Percentiles rank a stretch among this genome's conserved stretches.
phyloP scores from a whole-genome alignment of 1,140 invertebrate genomes.

The Tetragnatha versicolor region DNA sequence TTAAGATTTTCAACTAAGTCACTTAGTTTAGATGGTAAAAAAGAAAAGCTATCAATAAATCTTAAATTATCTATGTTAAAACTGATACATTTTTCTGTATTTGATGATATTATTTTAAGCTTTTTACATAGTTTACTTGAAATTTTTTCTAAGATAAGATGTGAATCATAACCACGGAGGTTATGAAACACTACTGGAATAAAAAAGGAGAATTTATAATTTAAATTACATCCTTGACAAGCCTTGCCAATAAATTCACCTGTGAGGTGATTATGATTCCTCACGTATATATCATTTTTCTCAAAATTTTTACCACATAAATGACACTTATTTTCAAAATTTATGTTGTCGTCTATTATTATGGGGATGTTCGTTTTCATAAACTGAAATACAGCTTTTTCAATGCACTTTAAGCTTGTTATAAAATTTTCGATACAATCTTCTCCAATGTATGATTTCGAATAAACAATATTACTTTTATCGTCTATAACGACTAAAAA shows the following conservation, averaged over 20 bases:
- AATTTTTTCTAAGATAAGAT: slow-evolving; percentile 23
- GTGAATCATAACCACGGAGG: neutral
- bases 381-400: neutral
- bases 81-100: slow-evolving; percentile 3
- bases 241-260: neutral
- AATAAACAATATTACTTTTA: neutral
- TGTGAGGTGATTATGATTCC: neutral
- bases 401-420: neutral
- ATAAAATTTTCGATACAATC: neutral
- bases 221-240: slow-evolving; percentile 13
- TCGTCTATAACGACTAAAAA: neutral
- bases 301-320: neutral
- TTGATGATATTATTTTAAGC: slow-evolving; percentile 4
- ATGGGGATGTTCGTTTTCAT: neutral
- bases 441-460: neutral
- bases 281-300: neutral
- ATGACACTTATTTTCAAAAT: neutral
- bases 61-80: slow-evolving; percentile 7
- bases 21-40: slow-evolving; percentile 6
- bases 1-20: slow-evolving; percentile 14
- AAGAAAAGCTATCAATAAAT: slow-evolving; percentile 10
- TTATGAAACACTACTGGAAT: slow-evolving; percentile 10
- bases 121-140: neutral
- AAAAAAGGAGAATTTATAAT: neutral
- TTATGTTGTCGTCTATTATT: neutral